Conservation (phyloP, 2,888 invertebrate genomes). For the Sesamia inferens region DNA sequence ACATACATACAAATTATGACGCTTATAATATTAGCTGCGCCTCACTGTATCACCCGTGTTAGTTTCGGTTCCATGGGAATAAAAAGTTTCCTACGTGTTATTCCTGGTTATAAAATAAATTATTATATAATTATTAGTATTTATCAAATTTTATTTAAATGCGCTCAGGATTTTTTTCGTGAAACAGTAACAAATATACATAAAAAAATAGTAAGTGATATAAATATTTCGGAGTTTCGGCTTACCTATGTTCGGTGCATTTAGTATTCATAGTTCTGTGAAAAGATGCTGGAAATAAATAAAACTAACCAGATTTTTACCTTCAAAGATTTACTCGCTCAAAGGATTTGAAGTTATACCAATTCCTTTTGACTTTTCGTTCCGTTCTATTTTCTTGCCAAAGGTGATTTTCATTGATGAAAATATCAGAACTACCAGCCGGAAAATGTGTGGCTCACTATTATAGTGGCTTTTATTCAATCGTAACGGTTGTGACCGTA, state of each 20-base stretch:
- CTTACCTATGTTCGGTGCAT: neutral
- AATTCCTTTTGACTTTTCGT: neutral
- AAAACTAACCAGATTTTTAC: neutral
- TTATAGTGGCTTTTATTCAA: conserved; percentile 2
- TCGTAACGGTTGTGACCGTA: neutral
- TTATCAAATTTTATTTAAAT: too few species aligned
- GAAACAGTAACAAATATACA: too few species aligned
- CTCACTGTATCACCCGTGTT: too few species aligned
- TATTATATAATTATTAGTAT: too few species aligned
- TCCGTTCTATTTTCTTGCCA: neutral
- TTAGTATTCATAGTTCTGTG: neutral
- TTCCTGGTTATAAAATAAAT: too few species aligned
- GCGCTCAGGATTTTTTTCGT: too few species aligned
- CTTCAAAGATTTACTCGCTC: neutral
- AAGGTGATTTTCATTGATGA: neutral
- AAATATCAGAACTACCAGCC: neutral
- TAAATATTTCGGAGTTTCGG: neutral
- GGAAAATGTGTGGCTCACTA: neutral
- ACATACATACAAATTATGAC: too few species aligned
- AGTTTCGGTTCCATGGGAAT: too few species aligned
- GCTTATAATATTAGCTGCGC: too few species aligned
- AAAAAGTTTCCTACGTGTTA: too few species aligned
- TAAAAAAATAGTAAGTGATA: too few species aligned
- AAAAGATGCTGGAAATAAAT: conserved; percentile 4
- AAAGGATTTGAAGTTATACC: neutral